Conservation (phyloP, 2,113 vertebrate genomes). For the Pteruthius melanotis region DNA sequence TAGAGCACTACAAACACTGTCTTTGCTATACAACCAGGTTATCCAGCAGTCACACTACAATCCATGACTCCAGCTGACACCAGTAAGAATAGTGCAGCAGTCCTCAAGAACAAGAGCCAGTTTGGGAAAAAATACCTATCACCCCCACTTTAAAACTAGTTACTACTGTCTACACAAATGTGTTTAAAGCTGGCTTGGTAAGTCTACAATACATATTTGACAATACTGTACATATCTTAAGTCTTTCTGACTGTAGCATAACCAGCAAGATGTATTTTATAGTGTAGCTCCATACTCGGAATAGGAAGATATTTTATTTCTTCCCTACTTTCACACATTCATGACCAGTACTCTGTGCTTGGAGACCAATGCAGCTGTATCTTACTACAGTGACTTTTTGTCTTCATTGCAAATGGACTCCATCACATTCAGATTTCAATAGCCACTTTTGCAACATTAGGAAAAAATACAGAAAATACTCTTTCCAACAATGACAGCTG, state of each 20-base stretch:
- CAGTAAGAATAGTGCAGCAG: not conserved
- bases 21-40: not conserved
- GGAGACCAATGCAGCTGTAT: not conserved
- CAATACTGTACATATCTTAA: not conserved
- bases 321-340: not conserved
- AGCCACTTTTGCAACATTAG: not conserved
- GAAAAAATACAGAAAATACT: not conserved
- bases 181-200: not conserved
- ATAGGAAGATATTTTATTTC: not conserved
- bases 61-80: not conserved
- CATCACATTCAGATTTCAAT: not conserved
- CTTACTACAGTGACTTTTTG: not conserved
- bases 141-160: not conserved
- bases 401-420: not conserved
- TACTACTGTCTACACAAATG: not conserved
- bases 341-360: not conserved
- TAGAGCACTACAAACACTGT: not conserved
- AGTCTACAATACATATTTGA: not conserved
- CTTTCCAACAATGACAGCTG: not conserved
- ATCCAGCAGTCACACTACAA: not conserved
- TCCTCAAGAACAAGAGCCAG: not conserved
- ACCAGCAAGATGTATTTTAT: not conserved
- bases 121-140: not conserved
- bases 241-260: not conserved
- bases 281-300: not conserved